Evolutionary conservation across 2,888 invertebrate species (phyloP).

Genomic region (Poecilus cupreus): DNA sequence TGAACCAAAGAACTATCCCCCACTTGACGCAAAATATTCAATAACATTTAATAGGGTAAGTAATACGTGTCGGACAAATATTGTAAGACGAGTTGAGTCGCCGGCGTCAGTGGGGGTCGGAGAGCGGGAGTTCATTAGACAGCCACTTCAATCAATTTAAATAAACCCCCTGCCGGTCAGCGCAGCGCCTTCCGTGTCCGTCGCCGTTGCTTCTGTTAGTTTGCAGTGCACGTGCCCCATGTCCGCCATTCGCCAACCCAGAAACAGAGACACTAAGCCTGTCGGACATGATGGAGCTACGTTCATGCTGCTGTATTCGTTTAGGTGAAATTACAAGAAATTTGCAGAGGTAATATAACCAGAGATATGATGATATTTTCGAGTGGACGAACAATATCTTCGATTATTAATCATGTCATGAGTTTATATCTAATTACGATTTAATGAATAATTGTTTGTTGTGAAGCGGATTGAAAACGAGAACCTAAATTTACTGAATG

Average conservation of each 20-base stretch:
- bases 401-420: no score
- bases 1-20: neutral
- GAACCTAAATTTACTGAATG: no score
- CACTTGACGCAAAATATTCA: slow-evolving; percentile 4
- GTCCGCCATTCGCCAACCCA: neutral
- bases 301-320: no score
- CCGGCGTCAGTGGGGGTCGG: slow-evolving; percentile 15
- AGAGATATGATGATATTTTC: no score
- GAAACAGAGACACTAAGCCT: no score
- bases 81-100: slow-evolving; percentile 15
- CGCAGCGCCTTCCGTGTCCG: slow-evolving; percentile 48
- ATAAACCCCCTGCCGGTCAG: slow-evolving; percentile 54
- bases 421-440: no score
- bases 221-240: slow-evolving; percentile 17
- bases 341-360: no score
- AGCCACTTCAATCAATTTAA: slow-evolving; percentile 60
- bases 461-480: no score
- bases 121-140: slow-evolving; percentile 52
- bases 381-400: no score
- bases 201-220: slow-evolving; percentile 7
- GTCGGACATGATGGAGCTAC: neutral
- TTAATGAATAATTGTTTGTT: no score
- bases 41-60: neutral
- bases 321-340: no score
- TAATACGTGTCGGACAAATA: slow-evolving; percentile 2